These are phyloP conservation scores for Acrobasis repandana DNA, from an alignment of 2,888 invertebrate genomes.

Conservation along the genomic window DNA sequence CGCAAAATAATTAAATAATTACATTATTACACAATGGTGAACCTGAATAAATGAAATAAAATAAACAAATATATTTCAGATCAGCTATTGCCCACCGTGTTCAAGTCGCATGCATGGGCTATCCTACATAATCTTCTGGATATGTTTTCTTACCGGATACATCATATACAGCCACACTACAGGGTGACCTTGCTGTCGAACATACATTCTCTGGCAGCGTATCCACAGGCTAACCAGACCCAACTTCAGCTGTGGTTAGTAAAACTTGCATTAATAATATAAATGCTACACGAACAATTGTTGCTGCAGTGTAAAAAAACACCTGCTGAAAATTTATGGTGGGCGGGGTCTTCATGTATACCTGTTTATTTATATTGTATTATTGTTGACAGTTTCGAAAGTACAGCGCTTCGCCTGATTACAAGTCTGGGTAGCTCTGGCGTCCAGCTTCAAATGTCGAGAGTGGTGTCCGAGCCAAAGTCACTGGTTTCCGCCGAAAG, in stretches of 20 bases:
- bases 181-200: conserved; percentile 95
- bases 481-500: conserved; percentile 96
- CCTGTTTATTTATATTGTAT: neutral
- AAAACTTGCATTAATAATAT: no score
- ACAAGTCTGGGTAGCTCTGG: conserved; percentile 96
- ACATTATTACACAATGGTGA: no score
- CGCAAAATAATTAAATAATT: no score
- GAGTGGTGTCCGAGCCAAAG: conserved; percentile 95
- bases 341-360: no score
- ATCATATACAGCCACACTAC: conserved; percentile 98
- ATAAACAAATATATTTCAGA: conserved; percentile 75
- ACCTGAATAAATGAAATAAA: no score
- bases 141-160: conserved; percentile 98
- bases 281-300: no score
- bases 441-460: conserved; percentile 95
- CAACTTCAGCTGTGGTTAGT: conserved; percentile 94
- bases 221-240: conserved; percentile 97
- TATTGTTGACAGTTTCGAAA: conserved; percentile 87
- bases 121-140: conserved; percentile 97
- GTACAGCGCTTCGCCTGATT: conserved; percentile 92
- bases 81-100: conserved; percentile 94
- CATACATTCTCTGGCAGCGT: conserved; percentile 94
- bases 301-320: no score
- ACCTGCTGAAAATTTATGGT: no score
- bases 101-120: conserved; percentile 96